These are phyloP conservation scores for Entomyzon cyanotis DNA, from an alignment of 2,113 vertebrate genomes.

Conservation along the genomic window DNA sequence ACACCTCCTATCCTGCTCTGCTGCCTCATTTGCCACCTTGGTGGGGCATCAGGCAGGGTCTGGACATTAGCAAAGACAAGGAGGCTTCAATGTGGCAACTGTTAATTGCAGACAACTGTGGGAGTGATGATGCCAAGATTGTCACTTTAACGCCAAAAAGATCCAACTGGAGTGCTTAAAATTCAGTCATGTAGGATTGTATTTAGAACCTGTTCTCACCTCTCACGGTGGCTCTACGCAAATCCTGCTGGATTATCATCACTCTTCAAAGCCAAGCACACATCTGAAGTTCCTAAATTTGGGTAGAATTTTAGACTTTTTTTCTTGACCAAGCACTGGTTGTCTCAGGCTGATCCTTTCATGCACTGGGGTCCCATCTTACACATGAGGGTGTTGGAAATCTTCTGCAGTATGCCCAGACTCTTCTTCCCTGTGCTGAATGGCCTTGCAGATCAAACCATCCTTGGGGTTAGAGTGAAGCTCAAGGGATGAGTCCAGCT, in stretches of 20 bases:
- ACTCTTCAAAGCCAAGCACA: background rate
- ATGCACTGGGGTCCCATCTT: background rate
- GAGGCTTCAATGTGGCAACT: background rate
- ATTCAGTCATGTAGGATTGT: conserved; percentile 10
- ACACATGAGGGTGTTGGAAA: background rate
- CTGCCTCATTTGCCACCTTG: background rate
- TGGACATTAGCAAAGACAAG: background rate
- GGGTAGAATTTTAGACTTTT: background rate
- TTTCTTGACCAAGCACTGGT: background rate
- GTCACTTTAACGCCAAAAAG: conserved; percentile 23
- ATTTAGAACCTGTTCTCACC: conserved; percentile 54
- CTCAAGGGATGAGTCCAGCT: background rate
- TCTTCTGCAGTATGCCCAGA: background rate
- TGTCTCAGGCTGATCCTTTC: background rate
- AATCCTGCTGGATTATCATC: conserved; percentile 29
- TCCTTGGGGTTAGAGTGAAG: background rate
- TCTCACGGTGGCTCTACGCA: background rate
- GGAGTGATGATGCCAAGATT: conserved; percentile 42
- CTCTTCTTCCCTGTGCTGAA: background rate
- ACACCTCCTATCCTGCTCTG: background rate
- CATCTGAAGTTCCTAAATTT: background rate
- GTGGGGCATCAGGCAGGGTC: background rate
- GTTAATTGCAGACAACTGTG: conserved; percentile 34
- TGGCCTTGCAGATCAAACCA: background rate
- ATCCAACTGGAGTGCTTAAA: conserved; percentile 33